These are phyloP conservation scores for Vannuccia rotundouncinata DNA, from an alignment of 2,888 invertebrate genomes.

Conservation along the genomic window DNA sequence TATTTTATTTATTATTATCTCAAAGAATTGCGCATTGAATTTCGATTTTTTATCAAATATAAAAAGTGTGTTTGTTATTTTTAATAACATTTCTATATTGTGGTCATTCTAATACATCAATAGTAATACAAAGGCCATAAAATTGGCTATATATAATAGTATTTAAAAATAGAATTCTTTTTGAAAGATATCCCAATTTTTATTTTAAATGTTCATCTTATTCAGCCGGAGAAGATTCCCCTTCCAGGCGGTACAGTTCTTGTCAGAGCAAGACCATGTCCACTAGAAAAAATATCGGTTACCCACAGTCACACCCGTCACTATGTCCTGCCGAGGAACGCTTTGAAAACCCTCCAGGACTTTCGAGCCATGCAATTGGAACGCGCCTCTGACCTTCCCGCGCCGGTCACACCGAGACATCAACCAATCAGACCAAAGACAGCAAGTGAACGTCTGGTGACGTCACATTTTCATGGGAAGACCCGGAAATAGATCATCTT, in stretches of 20 bases:
- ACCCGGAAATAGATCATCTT: not conserved
- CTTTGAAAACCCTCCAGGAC: constrained; percentile 27
- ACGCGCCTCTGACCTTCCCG: not conserved
- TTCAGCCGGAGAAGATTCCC: constrained; percentile 47
- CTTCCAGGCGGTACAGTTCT: constrained; percentile 51
- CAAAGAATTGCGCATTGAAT: too few relatives aligned
- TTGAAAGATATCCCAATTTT: too few relatives aligned
- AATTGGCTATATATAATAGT: too few relatives aligned
- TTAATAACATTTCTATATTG: too few relatives aligned
- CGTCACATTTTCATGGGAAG: not conserved
- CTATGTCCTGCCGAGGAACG: constrained; percentile 44
- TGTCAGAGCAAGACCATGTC: constrained; percentile 46
- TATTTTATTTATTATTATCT: too few relatives aligned
- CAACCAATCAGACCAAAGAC: not conserved
- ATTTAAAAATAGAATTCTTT: too few relatives aligned
- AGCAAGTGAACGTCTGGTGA: not conserved
- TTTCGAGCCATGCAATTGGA: constrained; percentile 6
- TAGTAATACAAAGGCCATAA: too few relatives aligned
- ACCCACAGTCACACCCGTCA: constrained; percentile 47
- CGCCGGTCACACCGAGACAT: not conserved
- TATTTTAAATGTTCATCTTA: constrained; percentile 16
- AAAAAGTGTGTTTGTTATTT: too few relatives aligned
- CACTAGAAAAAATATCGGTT: constrained; percentile 27
- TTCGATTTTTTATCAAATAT: too few relatives aligned
- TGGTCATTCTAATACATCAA: too few relatives aligned